phyloP scores from a whole-genome alignment of 1,140 invertebrate genomes.

The Ditylenchus dipsaci region DNA sequence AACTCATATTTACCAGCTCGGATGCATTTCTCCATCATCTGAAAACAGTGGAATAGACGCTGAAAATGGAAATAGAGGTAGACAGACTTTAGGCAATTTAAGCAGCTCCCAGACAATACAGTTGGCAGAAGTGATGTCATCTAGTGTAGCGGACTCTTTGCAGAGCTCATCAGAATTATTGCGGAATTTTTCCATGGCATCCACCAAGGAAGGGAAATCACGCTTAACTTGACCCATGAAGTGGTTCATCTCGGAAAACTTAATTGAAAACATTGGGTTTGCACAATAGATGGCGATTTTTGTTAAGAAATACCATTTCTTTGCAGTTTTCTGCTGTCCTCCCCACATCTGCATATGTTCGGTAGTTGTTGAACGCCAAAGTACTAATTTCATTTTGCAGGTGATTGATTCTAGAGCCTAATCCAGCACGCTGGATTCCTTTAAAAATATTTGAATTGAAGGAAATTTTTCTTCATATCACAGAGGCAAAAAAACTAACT shows the following conservation, averaged over 20 bases:
- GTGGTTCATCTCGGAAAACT: constrained; percentile 39
- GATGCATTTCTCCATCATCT: constrained; percentile 56
- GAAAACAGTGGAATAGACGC: constrained; percentile 8
- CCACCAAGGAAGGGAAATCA: constrained; percentile 25
- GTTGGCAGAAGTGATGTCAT: constrained; percentile 31
- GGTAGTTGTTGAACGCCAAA: constrained; percentile 57
- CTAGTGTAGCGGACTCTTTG: constrained; percentile 24
- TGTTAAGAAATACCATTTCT: constrained; percentile 44
- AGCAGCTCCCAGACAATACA: constrained; percentile 36
- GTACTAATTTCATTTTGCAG: constrained; percentile 49
- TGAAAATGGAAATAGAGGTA: neutral
- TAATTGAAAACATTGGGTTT: constrained; percentile 8
- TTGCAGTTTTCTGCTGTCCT: constrained; percentile 56
- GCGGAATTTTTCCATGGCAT: constrained; percentile 23
- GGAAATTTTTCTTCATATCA: neutral
- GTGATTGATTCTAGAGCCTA: constrained; percentile 33
- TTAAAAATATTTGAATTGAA: constrained; percentile 12
- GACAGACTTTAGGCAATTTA: constrained; percentile 30
- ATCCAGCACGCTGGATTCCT: constrained; percentile 21
- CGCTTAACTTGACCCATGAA: constrained; percentile 30
- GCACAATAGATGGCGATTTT: constrained; percentile 13
- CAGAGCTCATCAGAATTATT: constrained; percentile 12
- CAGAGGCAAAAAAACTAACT: constrained; percentile 20
- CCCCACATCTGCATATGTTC: constrained; percentile 57
- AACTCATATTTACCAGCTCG: constrained; percentile 53